Evolutionary conservation across 2,888 invertebrate species (phyloP).

Genomic region (Volucella inflata): DNA sequence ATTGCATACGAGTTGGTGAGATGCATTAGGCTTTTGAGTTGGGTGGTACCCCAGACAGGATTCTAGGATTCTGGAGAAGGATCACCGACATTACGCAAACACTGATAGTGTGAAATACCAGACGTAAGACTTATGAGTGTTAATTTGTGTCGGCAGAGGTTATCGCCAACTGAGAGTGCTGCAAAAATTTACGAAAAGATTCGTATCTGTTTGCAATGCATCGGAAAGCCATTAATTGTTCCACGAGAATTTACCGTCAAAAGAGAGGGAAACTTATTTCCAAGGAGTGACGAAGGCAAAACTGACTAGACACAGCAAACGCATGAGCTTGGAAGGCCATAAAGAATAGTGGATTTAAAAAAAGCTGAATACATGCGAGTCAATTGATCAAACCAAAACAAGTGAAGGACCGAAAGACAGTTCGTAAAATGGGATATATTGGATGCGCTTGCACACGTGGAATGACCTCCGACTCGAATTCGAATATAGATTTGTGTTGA

Average conservation of each 20-base stretch:
- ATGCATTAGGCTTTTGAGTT: not conserved
- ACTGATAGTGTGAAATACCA: conserved; percentile 73
- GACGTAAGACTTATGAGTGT: conserved; percentile 63
- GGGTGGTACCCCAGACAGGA: not conserved
- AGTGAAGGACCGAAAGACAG: too few relatives aligned
- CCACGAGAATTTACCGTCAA: not conserved
- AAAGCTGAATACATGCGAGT: too few relatives aligned
- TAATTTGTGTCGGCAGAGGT: conserved; percentile 51
- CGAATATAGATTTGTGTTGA: too few relatives aligned
- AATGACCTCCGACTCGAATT: too few relatives aligned
- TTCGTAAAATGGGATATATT: too few relatives aligned
- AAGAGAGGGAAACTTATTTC: conserved; percentile 22
- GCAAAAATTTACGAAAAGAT: conserved; percentile 23
- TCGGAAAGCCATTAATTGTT: conserved; percentile 49
- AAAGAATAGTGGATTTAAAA: too few relatives aligned
- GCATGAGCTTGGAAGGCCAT: too few relatives aligned
- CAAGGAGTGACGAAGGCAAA: not conserved
- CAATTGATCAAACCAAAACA: too few relatives aligned
- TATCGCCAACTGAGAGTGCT: conserved; percentile 5
- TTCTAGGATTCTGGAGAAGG: conserved; percentile 55
- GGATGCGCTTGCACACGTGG: too few relatives aligned
- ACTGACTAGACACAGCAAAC: too few relatives aligned
- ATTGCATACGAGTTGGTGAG: conserved; percentile 10
- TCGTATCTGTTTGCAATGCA: conserved; percentile 41
- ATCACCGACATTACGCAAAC: conserved; percentile 61